Percentiles rank a stretch among this genome's conserved stretches.
Conservation (phyloP, 2,888 invertebrate genomes). For the Xestia rhomboidea region DNA sequence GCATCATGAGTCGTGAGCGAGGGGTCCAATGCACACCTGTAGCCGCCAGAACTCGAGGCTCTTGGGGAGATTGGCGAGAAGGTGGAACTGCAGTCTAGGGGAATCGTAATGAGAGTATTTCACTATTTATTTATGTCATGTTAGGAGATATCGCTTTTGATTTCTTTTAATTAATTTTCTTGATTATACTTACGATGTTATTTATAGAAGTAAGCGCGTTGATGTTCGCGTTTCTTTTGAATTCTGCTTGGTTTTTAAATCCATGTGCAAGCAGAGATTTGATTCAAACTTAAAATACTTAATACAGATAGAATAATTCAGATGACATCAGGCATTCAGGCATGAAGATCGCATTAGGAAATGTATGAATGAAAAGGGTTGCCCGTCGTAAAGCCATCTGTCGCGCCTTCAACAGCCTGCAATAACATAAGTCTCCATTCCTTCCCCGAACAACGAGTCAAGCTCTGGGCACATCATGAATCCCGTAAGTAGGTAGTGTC, state of each 20-base stretch:
- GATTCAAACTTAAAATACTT: background rate
- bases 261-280: background rate
- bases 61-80: constrained; percentile 3
- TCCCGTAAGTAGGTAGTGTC: constrained; percentile 19
- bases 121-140: constrained; percentile 34
- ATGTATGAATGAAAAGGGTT: background rate
- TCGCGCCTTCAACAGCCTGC: background rate
- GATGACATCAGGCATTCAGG: background rate
- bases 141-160: constrained; percentile 19
- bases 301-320: background rate
- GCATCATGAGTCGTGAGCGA: constrained; percentile 15
- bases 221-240: background rate
- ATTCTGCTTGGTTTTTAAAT: background rate
- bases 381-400: background rate
- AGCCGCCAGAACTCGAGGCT: constrained; percentile 1
- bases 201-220: background rate
- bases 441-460: constrained; percentile 21
- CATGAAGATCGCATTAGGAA: background rate
- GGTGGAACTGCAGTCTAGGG: constrained; percentile 16
- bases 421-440: constrained; percentile 1
- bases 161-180: constrained; percentile 9
- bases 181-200: background rate
- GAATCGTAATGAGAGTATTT: constrained; percentile 38
- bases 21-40: constrained; percentile 28
- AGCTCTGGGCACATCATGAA: constrained; percentile 29